These are phyloP conservation scores for Cirrhinus mrigala DNA, from an alignment of 2,797 vertebrate genomes.

Conservation along the genomic window DNA sequence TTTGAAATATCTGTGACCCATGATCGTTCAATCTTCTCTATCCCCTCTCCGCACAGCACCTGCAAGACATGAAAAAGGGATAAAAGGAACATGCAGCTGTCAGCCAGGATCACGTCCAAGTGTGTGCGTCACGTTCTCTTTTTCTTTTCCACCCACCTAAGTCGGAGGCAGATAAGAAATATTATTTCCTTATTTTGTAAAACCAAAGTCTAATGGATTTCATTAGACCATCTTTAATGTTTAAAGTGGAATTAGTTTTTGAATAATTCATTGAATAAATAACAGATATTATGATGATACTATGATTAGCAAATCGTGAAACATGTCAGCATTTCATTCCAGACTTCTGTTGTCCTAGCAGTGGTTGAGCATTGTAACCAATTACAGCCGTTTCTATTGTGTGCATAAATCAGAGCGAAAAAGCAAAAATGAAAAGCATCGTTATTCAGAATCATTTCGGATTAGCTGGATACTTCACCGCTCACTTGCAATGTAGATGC, in stretches of 20 bases:
- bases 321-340: constrained; percentile 1
- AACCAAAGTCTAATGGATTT: constrained; percentile 78
- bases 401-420: not conserved
- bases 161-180: constrained; percentile 72
- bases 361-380: not conserved
- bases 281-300: not conserved
- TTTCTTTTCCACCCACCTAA: constrained; percentile 65
- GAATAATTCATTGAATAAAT: not conserved
- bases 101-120: constrained; percentile 64
- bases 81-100: constrained; percentile 66
- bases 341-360: not conserved
- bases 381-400: not conserved
- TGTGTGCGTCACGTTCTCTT: constrained; percentile 11
- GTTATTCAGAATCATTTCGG: not conserved
- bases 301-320: not conserved
- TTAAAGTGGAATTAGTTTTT: constrained; percentile 54
- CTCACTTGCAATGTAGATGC: not conserved
- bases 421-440: not conserved
- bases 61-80: constrained; percentile 63
- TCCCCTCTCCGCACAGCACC: constrained; percentile 15
- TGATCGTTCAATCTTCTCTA: constrained; percentile 29
- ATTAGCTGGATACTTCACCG: not conserved
- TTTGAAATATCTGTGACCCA: constrained; percentile 53
- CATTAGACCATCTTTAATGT: constrained; percentile 74
- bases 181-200: constrained; percentile 75